Conservation (phyloP, 2,888 invertebrate species). For the Agapostemon virescens region DNA sequence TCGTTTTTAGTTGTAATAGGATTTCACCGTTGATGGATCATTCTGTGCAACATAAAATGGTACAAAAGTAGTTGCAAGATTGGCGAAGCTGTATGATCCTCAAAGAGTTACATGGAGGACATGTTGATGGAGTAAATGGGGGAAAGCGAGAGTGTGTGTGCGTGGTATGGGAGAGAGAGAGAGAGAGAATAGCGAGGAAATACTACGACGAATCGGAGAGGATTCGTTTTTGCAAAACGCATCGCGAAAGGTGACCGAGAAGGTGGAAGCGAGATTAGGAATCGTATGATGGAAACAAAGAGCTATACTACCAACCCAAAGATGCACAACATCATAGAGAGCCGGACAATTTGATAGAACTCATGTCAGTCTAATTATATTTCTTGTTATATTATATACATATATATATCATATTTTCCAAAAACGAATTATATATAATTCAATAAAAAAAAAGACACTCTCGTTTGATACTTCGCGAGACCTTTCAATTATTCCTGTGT, state of each 20-base stretch:
- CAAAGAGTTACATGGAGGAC: constrained; percentile 35
- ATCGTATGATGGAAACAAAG: constrained; percentile 57
- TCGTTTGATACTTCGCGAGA: constrained; percentile 65
- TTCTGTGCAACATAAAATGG: not conserved
- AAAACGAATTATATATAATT: constrained; percentile 79
- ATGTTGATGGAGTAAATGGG: constrained; percentile 4
- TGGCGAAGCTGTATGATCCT: constrained; percentile 5
- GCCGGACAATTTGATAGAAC: constrained; percentile 75
- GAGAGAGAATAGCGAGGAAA: constrained; percentile 15
- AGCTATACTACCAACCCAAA: constrained; percentile 65
- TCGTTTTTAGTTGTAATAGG: not conserved
- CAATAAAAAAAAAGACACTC: constrained; percentile 74
- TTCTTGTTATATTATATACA: constrained; percentile 79
- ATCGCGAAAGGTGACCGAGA: constrained; percentile 51
- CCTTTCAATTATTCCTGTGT: constrained; percentile 42
- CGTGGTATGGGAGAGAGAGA: constrained; percentile 28
- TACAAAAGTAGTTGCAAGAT: constrained; percentile 9
- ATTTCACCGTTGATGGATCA: not conserved
- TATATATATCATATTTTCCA: constrained; percentile 78
- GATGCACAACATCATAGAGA: constrained; percentile 74
- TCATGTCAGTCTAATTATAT: constrained; percentile 79
- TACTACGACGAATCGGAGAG: constrained; percentile 31
- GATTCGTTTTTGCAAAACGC: constrained; percentile 31
- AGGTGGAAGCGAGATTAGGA: constrained; percentile 50
- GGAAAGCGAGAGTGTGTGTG: constrained; percentile 13